Base-by-base conservation (phyloP, 2,888 invertebrate genomes). In the Eubasilissa splendida region DNA sequence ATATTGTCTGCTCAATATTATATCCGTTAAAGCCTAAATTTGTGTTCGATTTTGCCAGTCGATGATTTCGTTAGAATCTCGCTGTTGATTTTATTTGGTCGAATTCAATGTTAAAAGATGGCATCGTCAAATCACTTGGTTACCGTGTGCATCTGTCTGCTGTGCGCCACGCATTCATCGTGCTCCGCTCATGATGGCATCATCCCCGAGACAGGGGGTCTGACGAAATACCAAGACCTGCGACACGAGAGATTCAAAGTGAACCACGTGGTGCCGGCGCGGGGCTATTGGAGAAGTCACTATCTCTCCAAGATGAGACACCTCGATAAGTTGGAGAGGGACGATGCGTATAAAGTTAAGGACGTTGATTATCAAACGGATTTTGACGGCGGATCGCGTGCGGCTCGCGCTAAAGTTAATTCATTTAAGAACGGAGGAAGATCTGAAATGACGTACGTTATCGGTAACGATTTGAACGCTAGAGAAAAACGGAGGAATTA, bases 131-230 rank as follows among this genome's bases (percentile, higher is more conserved):
- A 93, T 85, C 93, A 93, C 86, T 90, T 96, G 80, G 93, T 96
- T 85, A 94, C 95, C 12, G 95, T 95, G n/a, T 95, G 96, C 86
- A 94, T 96, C 88, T 96, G 96, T 86, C 91, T 96, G 71, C 89
- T 96, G 0, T 96, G 95, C 86, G 95, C 95, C 2, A 93, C 95
- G 11, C 95, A 95, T 86, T 89, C 92, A 58, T 94, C 94, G 0
- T 96, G 96, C 86, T 93, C 93, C 70, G 94, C 95, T 2, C 95
- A 96, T 86, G 89, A 92, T 73, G 92, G 91, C 84, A 85, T 75
- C 9, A 5, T 60, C 7, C 33, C 79, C 5, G 66, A 70, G 11
- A 66, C 65, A n/a, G 79, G 68, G 50, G 65, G 68, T 14, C 56
- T 82, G 68, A 65, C 70, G 14, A 73, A 65, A n/a, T 58, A 76